Conservation (phyloP, 2,797 vertebrate species). For the Lagorchestes hirsutus region DNA sequence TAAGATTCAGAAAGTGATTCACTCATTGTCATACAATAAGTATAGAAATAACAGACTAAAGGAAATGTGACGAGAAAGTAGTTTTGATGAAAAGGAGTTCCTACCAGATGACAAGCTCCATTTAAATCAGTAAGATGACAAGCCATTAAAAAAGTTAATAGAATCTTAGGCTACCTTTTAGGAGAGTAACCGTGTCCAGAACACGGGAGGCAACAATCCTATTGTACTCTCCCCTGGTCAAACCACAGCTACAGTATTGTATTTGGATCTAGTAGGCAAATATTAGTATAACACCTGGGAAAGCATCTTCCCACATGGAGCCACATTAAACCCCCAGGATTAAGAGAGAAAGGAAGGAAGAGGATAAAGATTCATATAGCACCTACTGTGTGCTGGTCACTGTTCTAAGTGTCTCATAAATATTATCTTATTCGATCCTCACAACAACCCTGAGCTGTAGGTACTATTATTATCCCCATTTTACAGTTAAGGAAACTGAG, state of each 20-base stretch:
- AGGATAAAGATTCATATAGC: too few relatives aligned
- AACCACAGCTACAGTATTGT: neutral
- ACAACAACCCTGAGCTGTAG: neutral
- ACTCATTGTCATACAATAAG: neutral
- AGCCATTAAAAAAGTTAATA: neutral
- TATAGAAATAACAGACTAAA: neutral
- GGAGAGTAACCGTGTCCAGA: neutral
- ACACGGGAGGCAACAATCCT: neutral
- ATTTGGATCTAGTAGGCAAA: neutral
- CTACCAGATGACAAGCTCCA: neutral
- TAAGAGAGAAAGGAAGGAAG: too few relatives aligned
- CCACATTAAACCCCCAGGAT: neutral
- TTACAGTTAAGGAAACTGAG: neutral
- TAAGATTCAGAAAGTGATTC: conserved; percentile 36
- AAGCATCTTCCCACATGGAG: neutral
- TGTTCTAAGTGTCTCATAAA: neutral
- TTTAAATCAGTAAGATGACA: neutral
- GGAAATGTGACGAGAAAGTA: neutral
- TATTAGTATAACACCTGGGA: neutral
- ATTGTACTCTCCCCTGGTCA: neutral
- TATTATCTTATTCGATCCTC: neutral
- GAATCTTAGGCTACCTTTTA: neutral
- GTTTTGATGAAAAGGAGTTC: neutral
- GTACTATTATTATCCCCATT: neutral
- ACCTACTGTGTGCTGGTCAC: too few relatives aligned